These are phyloP conservation scores for Saguinus imperator DNA, from an alignment of 2,113 vertebrate genomes.

Conservation along the genomic window DNA sequence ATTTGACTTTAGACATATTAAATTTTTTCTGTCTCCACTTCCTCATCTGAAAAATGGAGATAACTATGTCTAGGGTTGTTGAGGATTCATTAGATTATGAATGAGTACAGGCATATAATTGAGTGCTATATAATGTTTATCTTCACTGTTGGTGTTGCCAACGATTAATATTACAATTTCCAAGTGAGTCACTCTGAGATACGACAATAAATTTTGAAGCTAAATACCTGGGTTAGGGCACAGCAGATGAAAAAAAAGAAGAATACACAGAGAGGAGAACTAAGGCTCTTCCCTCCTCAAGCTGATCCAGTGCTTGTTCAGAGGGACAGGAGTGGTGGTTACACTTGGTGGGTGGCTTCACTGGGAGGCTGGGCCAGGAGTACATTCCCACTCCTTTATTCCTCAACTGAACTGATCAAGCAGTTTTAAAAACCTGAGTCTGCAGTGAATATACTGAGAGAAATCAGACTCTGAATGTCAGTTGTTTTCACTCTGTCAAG, in stretches of 20 bases:
- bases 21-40: neutral
- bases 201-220: neutral
- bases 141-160: neutral
- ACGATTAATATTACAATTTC: neutral
- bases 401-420: neutral
- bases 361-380: no score
- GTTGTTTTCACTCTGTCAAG: neutral
- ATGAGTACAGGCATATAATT: neutral
- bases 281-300: neutral
- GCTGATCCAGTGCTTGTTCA: neutral
- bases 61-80: neutral
- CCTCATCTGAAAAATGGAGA: neutral
- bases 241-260: neutral
- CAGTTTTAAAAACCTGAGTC: neutral
- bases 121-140: neutral
- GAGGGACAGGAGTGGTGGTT: fast-evolving
- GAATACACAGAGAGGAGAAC: neutral
- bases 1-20: neutral
- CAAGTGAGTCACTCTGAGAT: neutral
- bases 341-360: neutral
- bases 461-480: slow-evolving; percentile 21
- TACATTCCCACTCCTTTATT: neutral
- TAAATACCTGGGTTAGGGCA: neutral
- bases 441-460: neutral
- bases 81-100: neutral